phyloP scores from a whole-genome alignment of 2,888 invertebrate genomes.

The Panzeria rudis region DNA sequence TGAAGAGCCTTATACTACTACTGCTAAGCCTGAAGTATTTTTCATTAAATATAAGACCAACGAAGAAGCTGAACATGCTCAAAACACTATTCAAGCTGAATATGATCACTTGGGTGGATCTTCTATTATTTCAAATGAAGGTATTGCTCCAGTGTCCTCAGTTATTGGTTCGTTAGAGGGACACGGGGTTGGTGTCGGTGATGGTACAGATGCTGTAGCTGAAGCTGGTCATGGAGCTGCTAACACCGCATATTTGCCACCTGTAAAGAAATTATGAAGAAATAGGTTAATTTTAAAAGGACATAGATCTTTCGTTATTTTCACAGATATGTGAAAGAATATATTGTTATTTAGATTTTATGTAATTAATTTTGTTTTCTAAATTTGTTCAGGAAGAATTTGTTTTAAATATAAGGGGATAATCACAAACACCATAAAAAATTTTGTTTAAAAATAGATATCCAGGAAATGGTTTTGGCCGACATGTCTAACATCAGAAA shows the following conservation, averaged over 20 bases:
- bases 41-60: slow-evolving; percentile 84
- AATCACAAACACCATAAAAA: no score
- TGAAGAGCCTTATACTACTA: slow-evolving; percentile 76
- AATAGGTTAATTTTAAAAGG: slow-evolving; percentile 30
- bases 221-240: slow-evolving; percentile 7
- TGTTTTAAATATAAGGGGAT: neutral
- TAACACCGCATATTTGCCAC: slow-evolving; percentile 68
- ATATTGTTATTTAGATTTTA: slow-evolving; percentile 41
- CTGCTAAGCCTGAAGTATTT: slow-evolving; percentile 83
- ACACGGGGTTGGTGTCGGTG: slow-evolving; percentile 68
- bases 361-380: neutral
- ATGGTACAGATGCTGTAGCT: slow-evolving; percentile 4
- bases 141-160: slow-evolving; percentile 81
- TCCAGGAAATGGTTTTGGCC: no score
- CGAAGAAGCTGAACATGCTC: slow-evolving; percentile 83
- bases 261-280: slow-evolving; percentile 55
- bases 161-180: slow-evolving; percentile 81
- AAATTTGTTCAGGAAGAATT: neutral
- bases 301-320: slow-evolving; percentile 43
- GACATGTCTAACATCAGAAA: no score
- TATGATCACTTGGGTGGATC: slow-evolving; percentile 83
- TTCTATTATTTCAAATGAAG: slow-evolving; percentile 78
- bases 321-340: slow-evolving; percentile 56
- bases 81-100: slow-evolving; percentile 83
- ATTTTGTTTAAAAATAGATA: no score